phyloP scores from a whole-genome alignment of 2,797 vertebrate species.

The Malacoraja senta region DNA sequence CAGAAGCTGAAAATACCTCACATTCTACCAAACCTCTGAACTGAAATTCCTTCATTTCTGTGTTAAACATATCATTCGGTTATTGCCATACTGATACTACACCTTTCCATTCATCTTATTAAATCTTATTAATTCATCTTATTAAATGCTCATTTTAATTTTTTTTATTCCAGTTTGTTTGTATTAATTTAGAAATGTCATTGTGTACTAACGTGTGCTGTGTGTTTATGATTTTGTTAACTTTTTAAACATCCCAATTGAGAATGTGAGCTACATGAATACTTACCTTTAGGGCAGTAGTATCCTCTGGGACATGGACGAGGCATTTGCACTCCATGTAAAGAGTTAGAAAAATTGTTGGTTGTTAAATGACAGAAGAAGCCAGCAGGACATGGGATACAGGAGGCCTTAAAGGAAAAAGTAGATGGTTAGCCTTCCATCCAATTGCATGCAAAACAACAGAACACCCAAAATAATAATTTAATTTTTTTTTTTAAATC shows the following conservation, averaged over 20 bases:
- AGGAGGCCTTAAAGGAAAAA: constrained; percentile 53
- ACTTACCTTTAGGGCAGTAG: constrained; percentile 66
- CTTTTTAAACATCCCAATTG: background rate
- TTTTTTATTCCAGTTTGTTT: background rate
- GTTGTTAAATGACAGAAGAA: constrained; percentile 59
- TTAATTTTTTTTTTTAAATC: no score
- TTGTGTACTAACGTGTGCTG: background rate
- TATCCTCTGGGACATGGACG: constrained; percentile 61
- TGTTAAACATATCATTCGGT: background rate
- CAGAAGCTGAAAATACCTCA: no score
- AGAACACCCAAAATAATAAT: background rate
- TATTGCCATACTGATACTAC: background rate
- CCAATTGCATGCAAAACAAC: background rate
- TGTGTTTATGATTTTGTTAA: background rate
- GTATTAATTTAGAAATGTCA: background rate
- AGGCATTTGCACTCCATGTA: constrained; percentile 54
- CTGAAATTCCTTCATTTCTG: background rate
- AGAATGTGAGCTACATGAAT: background rate
- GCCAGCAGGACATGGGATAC: constrained; percentile 65
- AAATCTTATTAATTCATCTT: background rate
- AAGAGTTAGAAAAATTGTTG: constrained; percentile 46
- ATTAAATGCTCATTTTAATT: background rate
- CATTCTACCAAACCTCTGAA: background rate
- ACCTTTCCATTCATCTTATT: background rate
- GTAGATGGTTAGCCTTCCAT: background rate